Evolutionary conservation across 2,797 vertebrate species (phyloP).

Genomic region (Tinamus major): DNA sequence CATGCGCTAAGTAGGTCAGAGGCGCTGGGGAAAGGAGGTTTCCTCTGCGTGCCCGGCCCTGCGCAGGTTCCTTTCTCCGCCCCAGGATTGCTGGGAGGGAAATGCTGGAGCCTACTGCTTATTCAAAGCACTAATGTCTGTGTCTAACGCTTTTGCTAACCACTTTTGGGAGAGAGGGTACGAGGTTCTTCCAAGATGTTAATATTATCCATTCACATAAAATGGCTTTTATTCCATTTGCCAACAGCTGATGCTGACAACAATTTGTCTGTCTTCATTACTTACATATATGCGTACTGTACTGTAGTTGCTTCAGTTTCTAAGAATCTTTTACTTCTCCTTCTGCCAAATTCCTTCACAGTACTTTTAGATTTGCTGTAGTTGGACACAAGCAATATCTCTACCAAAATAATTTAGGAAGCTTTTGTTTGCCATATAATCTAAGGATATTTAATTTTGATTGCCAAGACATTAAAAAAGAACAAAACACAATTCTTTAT

Average conservation of each 20-base stretch:
- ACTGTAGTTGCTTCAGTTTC: neutral
- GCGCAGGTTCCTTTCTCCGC: neutral
- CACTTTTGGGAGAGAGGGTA: rapidly evolving
- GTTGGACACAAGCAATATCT: neutral
- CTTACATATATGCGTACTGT: neutral
- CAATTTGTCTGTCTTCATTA: neutral
- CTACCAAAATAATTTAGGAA: neutral
- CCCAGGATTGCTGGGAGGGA: rapidly evolving
- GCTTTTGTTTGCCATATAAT: neutral
- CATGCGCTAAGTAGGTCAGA: rapidly evolving
- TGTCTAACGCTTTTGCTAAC: neutral
- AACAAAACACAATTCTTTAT: neutral
- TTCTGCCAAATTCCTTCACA: neutral
- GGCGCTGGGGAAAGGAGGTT: rapidly evolving
- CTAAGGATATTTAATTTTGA: neutral
- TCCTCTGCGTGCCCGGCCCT: rapidly evolving
- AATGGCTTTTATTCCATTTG: neutral
- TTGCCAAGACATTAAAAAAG: neutral
- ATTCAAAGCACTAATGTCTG: too few species aligned
- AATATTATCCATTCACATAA: neutral
- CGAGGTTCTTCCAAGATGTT: neutral
- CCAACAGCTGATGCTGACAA: neutral
- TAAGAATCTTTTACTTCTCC: neutral
- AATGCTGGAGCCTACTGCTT: neutral
- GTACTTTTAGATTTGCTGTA: neutral